Evolutionary conservation across 2,888 invertebrate genomes (phyloP).

Genomic region (Dolichomitus sp.): DNA sequence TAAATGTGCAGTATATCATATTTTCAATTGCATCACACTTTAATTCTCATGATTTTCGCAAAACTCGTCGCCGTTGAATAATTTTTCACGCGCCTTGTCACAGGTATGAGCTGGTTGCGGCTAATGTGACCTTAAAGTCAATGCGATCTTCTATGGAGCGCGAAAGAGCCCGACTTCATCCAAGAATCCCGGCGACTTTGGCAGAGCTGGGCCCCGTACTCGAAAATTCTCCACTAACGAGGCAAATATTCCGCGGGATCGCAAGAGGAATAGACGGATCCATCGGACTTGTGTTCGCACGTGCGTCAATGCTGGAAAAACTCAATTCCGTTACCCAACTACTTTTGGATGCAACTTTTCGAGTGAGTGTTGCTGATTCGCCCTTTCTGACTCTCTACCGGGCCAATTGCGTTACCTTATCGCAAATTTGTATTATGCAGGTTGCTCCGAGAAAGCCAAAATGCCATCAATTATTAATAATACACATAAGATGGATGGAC

Average conservation of each 20-base stretch:
- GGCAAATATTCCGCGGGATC: neutral
- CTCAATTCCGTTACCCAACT: neutral
- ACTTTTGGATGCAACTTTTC: conserved; percentile 2
- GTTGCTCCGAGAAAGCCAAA: conserved; percentile 9
- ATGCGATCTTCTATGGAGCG: conserved; percentile 18
- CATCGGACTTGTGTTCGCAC: neutral
- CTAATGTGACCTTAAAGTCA: neutral
- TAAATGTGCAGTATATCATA: too few relatives aligned
- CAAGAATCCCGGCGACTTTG: neutral
- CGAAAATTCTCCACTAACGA: neutral
- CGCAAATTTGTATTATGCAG: neutral
- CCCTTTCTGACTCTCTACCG: too few relatives aligned
- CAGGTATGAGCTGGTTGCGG: conserved; percentile 1
- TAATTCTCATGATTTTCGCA: too few relatives aligned
- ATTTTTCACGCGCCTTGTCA: neutral
- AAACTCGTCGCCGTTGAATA: too few relatives aligned
- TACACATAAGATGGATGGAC: neutral
- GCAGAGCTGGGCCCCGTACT: neutral
- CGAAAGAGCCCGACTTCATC: neutral
- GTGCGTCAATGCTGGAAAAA: neutral
- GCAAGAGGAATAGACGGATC: conserved; percentile 13
- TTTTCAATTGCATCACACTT: too few relatives aligned
- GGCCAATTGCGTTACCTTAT: neutral
- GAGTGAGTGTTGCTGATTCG: neutral
- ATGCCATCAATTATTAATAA: neutral